Base-by-base conservation (phyloP, 2,113 vertebrate species). In the Lanius ludovicianus region DNA sequence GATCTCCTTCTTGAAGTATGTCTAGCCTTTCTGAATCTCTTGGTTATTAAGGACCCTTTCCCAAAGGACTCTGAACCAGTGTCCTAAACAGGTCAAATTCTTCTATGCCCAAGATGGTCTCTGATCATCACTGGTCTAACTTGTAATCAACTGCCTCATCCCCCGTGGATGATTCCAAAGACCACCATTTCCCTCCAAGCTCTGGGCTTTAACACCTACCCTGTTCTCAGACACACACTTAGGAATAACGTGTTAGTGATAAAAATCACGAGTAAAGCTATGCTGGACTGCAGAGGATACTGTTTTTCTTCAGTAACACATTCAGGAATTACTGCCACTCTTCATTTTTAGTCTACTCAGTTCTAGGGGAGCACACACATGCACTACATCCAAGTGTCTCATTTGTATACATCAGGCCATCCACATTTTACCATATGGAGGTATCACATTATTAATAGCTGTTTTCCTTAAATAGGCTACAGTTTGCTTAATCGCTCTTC, bases 381-480 rank as follows among this genome's bases (percentile, higher is more conserved):
- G n/a, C 6, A 64, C 23, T 70, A 21, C 33, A 52, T 12, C 69
- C 50, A 91, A 91, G 35, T 44, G 78, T 39, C 73, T 97, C 81
- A 92, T 96, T 95, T 94, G 88, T 90, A 91, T 92, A 96, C 84
- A 92, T 62, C 70, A 91, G 82, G 63, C 37, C 77, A 84, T 68
- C 89, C 82, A 69, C 47, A 65, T 90, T 91, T 91, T 93, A 93
- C 90, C 90, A 80, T 91, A 93, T 91, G 82, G 93, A 97, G 44
- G 35, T 75, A 95, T 89, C 94, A 88, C 62, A 91, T 93, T 95
- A 97, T 94, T 95, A 97, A 95, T 90, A 95, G 78, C 47, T 65
- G 23, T 92, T 97, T 94, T 76, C 91, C 44, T 76, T 93, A 91
- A 91, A 96, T 93, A 94, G 88, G 44, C 59, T 74, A 94, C 65